A percentile compares a stretch with the other conserved stretches of the same genome.
Conservation (phyloP, 2,113 vertebrate genomes). For the Cariama cristata region DNA sequence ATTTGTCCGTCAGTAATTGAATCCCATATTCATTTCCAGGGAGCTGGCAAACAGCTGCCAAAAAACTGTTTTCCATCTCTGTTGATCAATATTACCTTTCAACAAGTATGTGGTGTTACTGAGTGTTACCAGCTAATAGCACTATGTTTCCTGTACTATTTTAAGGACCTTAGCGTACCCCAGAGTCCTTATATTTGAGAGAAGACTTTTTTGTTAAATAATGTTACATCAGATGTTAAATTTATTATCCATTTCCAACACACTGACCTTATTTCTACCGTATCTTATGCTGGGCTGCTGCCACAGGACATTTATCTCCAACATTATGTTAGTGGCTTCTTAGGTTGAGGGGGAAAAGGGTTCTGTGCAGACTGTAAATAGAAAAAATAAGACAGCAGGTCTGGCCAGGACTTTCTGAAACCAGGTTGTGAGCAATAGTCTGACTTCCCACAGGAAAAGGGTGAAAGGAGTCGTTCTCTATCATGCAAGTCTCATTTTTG, state of each 20-base stretch:
- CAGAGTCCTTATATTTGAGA: not conserved
- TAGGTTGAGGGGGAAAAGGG: not conserved
- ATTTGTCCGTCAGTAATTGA: not conserved
- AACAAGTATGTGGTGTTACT: not conserved
- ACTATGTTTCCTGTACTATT: not conserved
- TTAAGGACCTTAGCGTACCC: not conserved
- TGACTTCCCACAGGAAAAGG: not conserved
- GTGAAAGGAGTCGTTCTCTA: not conserved
- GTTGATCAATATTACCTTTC: constrained; percentile 9
- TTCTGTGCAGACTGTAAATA: not conserved
- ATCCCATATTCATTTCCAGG: not conserved
- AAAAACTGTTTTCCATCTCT: not conserved
- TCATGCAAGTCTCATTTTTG: not conserved
- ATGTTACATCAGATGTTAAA: not conserved
- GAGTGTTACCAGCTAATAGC: not conserved
- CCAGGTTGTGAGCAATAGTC: not conserved
- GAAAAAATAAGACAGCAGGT: not conserved
- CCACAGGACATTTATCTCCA: not conserved
- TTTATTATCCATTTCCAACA: not conserved
- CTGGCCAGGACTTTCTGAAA: not conserved
- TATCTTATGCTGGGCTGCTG: not conserved
- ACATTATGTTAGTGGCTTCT: not conserved
- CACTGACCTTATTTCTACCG: not conserved
- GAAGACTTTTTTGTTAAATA: not conserved
- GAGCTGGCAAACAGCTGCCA: constrained; percentile 25